Conservation (phyloP, 2,113 vertebrate genomes). For the Oryzias javanicus region DNA sequence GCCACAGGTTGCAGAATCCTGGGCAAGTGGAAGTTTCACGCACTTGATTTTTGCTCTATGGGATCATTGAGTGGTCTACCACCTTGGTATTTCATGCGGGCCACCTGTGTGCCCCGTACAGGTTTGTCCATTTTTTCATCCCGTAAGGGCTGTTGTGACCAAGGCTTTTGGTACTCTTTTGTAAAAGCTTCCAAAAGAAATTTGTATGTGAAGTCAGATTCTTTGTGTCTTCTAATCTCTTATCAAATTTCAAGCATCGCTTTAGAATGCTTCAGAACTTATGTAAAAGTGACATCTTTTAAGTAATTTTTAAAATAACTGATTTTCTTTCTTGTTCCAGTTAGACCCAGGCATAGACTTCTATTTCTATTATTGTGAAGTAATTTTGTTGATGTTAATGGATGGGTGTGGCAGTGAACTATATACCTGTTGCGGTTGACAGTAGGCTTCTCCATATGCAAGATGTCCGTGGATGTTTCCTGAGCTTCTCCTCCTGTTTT, state of each 20-base stretch:
- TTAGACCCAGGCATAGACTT: slow-evolving; percentile 9
- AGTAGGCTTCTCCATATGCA: slow-evolving; percentile 39
- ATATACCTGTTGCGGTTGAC: slow-evolving; percentile 74
- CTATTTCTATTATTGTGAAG: slow-evolving; percentile 10
- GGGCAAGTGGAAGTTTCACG: too few species aligned
- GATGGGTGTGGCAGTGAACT: neutral
- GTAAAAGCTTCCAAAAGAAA: slow-evolving; percentile 40
- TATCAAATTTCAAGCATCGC: slow-evolving; percentile 29
- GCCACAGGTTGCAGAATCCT: too few species aligned
- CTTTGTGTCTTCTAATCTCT: slow-evolving; percentile 17
- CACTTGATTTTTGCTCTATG: too few species aligned
- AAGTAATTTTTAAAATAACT: slow-evolving; percentile 9
- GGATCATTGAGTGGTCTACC: too few species aligned
- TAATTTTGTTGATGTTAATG: slow-evolving; percentile 4
- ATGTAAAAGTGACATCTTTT: slow-evolving; percentile 11
- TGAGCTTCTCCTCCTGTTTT: slow-evolving; percentile 39
- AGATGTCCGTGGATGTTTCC: slow-evolving; percentile 61
- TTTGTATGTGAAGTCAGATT: slow-evolving; percentile 15
- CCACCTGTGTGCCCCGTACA: too few species aligned
- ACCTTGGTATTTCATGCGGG: too few species aligned
- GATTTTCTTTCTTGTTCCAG: slow-evolving; percentile 1
- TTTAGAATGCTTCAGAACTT: neutral
- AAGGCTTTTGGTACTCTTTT: neutral
- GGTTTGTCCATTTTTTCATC: too few species aligned
- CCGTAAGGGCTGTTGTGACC: too few species aligned